These are phyloP conservation scores for Oreonectes daqikongensis DNA, from an alignment of 2,797 vertebrate genomes.

Conservation along the genomic window DNA sequence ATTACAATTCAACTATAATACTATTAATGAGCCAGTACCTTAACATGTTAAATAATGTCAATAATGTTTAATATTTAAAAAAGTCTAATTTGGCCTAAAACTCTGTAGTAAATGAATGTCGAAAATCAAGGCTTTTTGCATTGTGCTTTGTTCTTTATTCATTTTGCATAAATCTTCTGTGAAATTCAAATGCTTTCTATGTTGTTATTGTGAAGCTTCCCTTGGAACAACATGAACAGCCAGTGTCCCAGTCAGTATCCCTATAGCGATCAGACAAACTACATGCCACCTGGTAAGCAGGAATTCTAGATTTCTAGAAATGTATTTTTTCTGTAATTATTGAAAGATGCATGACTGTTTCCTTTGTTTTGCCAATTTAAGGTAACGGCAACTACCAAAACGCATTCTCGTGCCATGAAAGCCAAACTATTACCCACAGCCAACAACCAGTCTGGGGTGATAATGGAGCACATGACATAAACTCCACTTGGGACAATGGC, in stretches of 20 bases:
- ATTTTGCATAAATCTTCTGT: not conserved
- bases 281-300: conserved; percentile 53
- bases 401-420: conserved; percentile 80
- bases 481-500: conserved; percentile 85
- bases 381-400: conserved; percentile 86
- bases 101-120: not conserved
- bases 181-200: not conserved
- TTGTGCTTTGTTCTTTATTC: not conserved
- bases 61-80: too few relatives aligned
- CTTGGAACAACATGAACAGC: conserved; percentile 74
- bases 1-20: not conserved
- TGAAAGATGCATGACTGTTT: not conserved
- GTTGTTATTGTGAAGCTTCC: conserved; percentile 66
- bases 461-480: conserved; percentile 71
- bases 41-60: too few relatives aligned
- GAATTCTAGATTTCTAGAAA: too few relatives aligned
- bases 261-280: conserved; percentile 69
- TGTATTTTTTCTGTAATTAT: not conserved
- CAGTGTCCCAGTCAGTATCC: conserved; percentile 72
- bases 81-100: too few relatives aligned
- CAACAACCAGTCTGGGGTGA: conserved; percentile 75
- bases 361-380: not conserved
- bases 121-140: too few relatives aligned
- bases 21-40: not conserved
- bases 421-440: conserved; percentile 71